A percentile compares a stretch with the other conserved stretches of the same genome.
Conservation (phyloP, 64 coral and sea anemone genomes). For the Montipora foliosa region DNA sequence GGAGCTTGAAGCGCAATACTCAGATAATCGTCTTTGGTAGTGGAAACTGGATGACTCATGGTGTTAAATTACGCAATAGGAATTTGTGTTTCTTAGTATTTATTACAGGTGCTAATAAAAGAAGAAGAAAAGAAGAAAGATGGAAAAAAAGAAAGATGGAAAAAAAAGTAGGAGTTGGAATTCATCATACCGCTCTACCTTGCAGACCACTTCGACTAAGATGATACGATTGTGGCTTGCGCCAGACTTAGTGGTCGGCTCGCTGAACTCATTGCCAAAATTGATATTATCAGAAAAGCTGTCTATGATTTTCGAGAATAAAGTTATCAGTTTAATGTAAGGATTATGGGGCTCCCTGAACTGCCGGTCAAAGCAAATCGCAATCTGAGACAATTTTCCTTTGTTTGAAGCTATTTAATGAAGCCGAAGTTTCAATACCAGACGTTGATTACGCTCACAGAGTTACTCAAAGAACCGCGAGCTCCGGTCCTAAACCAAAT, state of each 20-base stretch:
- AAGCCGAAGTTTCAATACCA: background rate
- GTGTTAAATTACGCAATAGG: too few relatives aligned
- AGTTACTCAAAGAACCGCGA: background rate
- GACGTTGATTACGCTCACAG: conserved; percentile 34
- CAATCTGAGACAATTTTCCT: background rate
- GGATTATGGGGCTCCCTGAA: conserved; percentile 17
- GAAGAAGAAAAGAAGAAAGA: too few relatives aligned
- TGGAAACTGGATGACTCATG: too few relatives aligned
- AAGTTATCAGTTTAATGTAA: conserved; percentile 29
- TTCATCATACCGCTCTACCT: too few relatives aligned
- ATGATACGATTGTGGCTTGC: too few relatives aligned
- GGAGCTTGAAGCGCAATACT: too few relatives aligned
- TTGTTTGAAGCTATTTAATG: conserved; percentile 37
- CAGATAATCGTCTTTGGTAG: too few relatives aligned
- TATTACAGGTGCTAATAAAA: too few relatives aligned
- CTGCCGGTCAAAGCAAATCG: background rate
- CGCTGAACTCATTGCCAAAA: background rate
- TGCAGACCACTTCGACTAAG: too few relatives aligned
- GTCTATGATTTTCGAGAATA: background rate
- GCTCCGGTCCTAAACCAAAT: background rate
- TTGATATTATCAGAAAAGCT: background rate
- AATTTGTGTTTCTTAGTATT: too few relatives aligned
- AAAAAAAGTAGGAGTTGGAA: too few relatives aligned
- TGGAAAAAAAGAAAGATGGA: too few relatives aligned
- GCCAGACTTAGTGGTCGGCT: background rate